These are phyloP conservation scores for Tiliqua scincoides DNA, from an alignment of 2,113 vertebrate species.

Conservation along the genomic window DNA sequence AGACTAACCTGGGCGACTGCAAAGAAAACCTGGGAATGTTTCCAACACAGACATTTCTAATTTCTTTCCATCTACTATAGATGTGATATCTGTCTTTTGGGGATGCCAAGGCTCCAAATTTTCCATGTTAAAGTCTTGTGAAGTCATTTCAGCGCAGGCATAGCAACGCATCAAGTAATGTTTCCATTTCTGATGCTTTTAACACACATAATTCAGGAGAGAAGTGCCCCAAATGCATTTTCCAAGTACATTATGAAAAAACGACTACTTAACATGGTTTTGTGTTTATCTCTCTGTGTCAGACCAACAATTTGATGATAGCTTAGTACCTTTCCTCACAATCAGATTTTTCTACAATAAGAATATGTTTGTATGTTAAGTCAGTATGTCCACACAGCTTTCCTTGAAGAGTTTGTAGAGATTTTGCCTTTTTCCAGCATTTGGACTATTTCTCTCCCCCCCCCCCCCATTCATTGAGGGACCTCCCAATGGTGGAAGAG, in stretches of 20 bases:
- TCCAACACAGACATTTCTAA: not conserved
- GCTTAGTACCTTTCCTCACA: not conserved
- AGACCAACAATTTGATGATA: not conserved
- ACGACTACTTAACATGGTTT: not conserved
- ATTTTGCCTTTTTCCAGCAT: not conserved
- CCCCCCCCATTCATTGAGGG: too few relatives aligned
- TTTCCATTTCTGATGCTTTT: not conserved
- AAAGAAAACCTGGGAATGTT: not conserved
- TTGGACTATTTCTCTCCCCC: too few relatives aligned
- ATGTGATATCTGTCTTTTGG: not conserved
- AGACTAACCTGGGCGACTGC: not conserved
- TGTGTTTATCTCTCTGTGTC: not conserved
- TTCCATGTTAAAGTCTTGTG: not conserved
- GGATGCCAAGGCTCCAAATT: not conserved
- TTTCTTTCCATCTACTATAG: not conserved
- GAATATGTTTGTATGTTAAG: too few relatives aligned
- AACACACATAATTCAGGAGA: not conserved
- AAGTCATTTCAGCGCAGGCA: not conserved
- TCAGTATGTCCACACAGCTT: too few relatives aligned
- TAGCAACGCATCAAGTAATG: not conserved
- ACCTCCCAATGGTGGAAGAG: too few relatives aligned
- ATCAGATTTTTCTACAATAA: too few relatives aligned
- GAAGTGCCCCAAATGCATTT: not conserved
- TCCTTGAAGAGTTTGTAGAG: not conserved
- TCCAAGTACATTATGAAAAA: not conserved